Percentiles rank a stretch among this genome's conserved stretches.
These are phyloP conservation scores for Syrista parreyssii DNA, from an alignment of 2,888 invertebrate species.

Conservation along the genomic window DNA sequence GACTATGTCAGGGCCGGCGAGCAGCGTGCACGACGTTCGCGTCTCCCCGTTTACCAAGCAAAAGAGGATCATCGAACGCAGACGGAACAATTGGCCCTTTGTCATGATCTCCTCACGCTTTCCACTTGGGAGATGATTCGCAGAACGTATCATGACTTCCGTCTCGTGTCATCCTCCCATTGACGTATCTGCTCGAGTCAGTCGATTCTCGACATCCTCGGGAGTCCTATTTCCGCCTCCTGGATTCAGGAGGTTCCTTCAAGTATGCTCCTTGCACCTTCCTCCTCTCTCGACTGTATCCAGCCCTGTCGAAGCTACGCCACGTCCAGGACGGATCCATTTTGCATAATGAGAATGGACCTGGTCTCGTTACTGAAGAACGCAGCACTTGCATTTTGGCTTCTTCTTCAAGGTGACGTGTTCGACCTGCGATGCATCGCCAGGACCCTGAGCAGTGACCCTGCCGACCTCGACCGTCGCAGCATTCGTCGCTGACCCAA, in stretches of 20 bases:
- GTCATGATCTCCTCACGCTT: too few relatives aligned
- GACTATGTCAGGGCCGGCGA: too few relatives aligned
- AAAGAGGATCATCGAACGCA: too few relatives aligned
- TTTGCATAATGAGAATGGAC: too few relatives aligned
- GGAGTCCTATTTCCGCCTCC: not conserved
- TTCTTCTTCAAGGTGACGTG: constrained; percentile 95
- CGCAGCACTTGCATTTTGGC: constrained; percentile 95
- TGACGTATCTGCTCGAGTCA: not conserved
- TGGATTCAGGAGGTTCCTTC: constrained; percentile 13
- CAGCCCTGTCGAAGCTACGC: not conserved
- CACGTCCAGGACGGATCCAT: too few relatives aligned
- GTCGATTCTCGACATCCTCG: not conserved
- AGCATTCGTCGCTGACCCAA: constrained; percentile 58
- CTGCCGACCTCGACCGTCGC: constrained; percentile 78
- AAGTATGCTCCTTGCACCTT: constrained; percentile 16
- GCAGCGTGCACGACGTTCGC: too few relatives aligned
- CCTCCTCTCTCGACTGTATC: not conserved
- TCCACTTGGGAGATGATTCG: too few relatives aligned
- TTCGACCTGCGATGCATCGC: constrained; percentile 82
- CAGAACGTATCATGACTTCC: too few relatives aligned
- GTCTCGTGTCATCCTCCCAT: too few relatives aligned
- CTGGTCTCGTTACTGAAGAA: constrained; percentile 78
- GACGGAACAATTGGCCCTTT: too few relatives aligned
- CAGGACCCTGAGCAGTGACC: constrained; percentile 79
- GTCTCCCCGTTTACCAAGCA: too few relatives aligned